Percentiles rank a stretch among this genome's conserved stretches.
Conservation (phyloP, 2,113 vertebrate genomes). For the Oostethus manadensis region DNA sequence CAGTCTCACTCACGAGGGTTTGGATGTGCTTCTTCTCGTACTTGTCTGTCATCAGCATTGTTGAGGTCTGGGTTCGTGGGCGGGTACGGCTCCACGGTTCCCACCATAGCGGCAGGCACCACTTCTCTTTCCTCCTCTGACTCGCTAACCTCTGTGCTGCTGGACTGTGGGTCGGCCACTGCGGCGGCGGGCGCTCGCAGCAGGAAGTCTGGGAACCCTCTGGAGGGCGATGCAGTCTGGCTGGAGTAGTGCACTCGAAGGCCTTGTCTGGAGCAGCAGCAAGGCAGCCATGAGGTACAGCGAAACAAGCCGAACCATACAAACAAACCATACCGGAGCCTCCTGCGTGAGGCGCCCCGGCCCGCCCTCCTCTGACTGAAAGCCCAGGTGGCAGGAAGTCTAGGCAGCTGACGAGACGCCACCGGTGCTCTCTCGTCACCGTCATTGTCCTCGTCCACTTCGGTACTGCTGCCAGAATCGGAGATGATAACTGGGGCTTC, state of each 20-base stretch:
- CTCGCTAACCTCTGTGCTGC: conserved; percentile 63
- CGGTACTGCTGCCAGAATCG: conserved; percentile 49
- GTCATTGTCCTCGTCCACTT: conserved; percentile 39
- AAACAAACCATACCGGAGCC: conserved; percentile 56
- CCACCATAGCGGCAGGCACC: neutral
- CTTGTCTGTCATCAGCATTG: neutral
- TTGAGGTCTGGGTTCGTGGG: conserved; percentile 9
- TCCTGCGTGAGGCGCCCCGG: conserved; percentile 21
- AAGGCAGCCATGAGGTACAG: neutral
- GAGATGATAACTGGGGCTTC: conserved; percentile 22
- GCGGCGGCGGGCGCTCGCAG: conserved; percentile 16
- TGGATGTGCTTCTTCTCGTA: conserved; percentile 20
- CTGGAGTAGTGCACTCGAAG: conserved; percentile 73
- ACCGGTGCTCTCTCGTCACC: neutral
- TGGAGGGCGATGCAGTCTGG: conserved; percentile 71
- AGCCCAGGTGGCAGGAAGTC: conserved; percentile 58
- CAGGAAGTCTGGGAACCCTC: conserved; percentile 52
- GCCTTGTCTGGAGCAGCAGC: conserved; percentile 45
- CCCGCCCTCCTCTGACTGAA: conserved; percentile 53
- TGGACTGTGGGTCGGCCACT: conserved; percentile 61
- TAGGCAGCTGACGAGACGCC: neutral
- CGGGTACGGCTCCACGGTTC: neutral
- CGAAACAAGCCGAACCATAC: no score
- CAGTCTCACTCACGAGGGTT: conserved; percentile 24
- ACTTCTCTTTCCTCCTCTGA: conserved; percentile 55